Conservation (phyloP, 2,113 vertebrate species). For the Coturnix japonica region DNA sequence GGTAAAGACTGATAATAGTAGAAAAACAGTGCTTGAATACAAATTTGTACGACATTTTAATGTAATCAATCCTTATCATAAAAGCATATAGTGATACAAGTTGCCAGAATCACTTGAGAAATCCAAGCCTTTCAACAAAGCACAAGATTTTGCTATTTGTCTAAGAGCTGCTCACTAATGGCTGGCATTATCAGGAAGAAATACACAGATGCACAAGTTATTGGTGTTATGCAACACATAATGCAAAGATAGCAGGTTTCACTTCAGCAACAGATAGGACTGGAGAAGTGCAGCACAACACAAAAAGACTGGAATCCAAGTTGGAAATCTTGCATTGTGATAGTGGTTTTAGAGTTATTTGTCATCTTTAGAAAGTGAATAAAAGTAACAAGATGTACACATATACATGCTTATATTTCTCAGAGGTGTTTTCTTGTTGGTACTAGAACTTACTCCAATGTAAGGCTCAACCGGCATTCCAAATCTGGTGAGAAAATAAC, state of each 20-base stretch:
- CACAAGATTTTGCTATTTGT: background rate
- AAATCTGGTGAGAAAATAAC: background rate
- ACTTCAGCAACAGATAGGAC: background rate
- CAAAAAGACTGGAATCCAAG: background rate
- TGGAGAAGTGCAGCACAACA: background rate
- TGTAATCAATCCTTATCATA: background rate
- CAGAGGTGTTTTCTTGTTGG: background rate
- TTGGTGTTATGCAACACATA: accelerated
- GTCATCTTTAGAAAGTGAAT: background rate
- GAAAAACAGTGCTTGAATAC: background rate
- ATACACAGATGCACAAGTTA: background rate
- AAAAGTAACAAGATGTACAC: background rate
- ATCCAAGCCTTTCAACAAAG: background rate
- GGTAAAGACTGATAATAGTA: background rate
- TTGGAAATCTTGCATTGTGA: background rate
- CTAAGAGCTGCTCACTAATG: background rate
- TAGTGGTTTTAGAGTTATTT: background rate
- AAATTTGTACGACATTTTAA: conserved; percentile 3
- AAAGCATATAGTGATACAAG: background rate
- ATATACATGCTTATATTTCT: background rate
- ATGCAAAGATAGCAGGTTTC: background rate
- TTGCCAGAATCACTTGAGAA: background rate
- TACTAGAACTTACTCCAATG: background rate
- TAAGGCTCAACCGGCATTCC: background rate
- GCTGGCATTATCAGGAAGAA: background rate